phyloP scores from a whole-genome alignment of 2,797 vertebrate species.

The Cynopterus sphinx region DNA sequence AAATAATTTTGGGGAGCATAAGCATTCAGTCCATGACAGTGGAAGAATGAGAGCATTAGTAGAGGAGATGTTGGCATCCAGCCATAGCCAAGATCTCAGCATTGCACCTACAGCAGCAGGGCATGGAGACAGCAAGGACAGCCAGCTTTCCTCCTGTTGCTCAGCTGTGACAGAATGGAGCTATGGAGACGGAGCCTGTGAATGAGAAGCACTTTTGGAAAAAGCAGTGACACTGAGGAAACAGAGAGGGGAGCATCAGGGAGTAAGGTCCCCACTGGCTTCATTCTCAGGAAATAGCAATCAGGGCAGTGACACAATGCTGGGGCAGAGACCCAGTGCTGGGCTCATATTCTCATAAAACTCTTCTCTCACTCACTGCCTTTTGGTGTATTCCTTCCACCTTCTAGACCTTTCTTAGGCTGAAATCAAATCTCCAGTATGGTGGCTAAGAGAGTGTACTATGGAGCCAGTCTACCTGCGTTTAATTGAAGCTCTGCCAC shows the following conservation, averaged over 20 bases:
- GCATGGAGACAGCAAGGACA: background rate
- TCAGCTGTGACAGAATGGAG: background rate
- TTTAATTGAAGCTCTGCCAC: background rate
- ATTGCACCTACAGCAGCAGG: background rate
- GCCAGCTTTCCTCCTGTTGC: background rate
- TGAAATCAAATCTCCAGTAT: background rate
- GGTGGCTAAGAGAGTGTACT: background rate
- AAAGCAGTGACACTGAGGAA: background rate
- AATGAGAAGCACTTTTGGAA: background rate
- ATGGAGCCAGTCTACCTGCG: background rate
- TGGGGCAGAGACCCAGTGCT: fast-evolving
- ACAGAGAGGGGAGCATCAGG: background rate
- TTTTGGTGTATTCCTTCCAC: background rate
- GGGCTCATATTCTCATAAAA: background rate
- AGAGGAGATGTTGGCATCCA: background rate
- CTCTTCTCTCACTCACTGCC: background rate
- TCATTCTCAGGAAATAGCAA: background rate
- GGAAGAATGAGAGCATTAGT: fast-evolving
- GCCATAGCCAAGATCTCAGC: background rate
- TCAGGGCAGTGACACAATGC: background rate
- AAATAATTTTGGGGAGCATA: background rate
- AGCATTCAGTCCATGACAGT: background rate
- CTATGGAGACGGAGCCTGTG: background rate
- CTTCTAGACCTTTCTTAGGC: background rate
- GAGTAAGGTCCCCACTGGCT: background rate